Base-by-base conservation (phyloP, 1,140 invertebrate genomes). In the Anastatus disparis region DNA sequence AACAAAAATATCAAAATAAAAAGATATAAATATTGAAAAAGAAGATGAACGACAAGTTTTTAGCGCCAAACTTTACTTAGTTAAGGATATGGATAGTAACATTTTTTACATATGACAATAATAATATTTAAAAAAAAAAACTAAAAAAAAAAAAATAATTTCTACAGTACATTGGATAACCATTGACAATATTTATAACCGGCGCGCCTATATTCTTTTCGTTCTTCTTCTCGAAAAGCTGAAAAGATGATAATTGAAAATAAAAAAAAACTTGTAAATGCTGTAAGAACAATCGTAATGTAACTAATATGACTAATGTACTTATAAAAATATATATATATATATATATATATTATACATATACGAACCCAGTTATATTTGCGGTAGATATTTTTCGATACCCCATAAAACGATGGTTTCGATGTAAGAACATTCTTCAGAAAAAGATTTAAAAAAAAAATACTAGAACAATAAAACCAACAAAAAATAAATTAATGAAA, bases 261-360 rank as follows among this genome's bases (percentile, higher is more conserved):
- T 4, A 29, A 48, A 63, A 46, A 15, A 55, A 10, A 53, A 48
- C 38, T 58, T 70, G 35, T 70, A 70, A 55, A 64, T 64, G 68
- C 68, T 64, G 52, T 70, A 58, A 64, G 68, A 70, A 70, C 68
- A 70, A 70, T 70, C 68, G 50, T 70, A 56, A 64, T 64, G 27
- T 70, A 70, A 62, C 58, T 70, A 62, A 63, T 62, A 53, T 58
- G 29, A 70, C 52, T 70, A 64, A 70, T 64, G 52, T 64, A 70
- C 61, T 48, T 64, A 55, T 66, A 56, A 55, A 56, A 55, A 40
- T 38, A 22, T 38, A 58, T 58, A 53, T 53, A 29, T 29, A 40
- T 40, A 64, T 31, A 44, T 40, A 58, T 35, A 56, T 56, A 56
- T 59, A 52, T n/a, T 64, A 53, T 52, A 50, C 6, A 24, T 26